phyloP scores from a whole-genome alignment of 2,888 invertebrate genomes.

The Yponomeuta sedellus region DNA sequence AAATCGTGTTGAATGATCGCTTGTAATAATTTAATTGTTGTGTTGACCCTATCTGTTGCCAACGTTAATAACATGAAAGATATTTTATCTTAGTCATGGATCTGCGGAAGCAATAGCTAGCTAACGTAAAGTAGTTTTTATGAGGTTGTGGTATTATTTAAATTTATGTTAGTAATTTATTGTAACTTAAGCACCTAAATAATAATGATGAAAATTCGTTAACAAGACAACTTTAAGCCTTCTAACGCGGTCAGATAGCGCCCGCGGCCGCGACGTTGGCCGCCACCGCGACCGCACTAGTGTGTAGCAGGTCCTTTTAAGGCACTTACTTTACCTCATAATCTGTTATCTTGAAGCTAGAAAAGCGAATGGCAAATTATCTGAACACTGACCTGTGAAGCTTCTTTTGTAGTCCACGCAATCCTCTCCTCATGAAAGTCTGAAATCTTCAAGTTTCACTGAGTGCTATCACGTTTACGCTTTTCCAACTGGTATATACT shows the following conservation, averaged over 20 bases:
- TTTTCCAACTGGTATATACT: slow-evolving; percentile 37
- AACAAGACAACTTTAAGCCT: too few species aligned
- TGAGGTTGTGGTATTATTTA: background rate
- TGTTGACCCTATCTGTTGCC: slow-evolving; percentile 9
- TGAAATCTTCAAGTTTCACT: slow-evolving; percentile 49
- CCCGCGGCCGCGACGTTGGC: too few species aligned
- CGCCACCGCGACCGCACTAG: too few species aligned
- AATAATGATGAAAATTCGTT: too few species aligned
- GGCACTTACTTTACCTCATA: too few species aligned
- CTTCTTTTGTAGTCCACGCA: slow-evolving; percentile 40
- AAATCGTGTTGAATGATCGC: slow-evolving; percentile 22
- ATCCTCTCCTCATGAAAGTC: slow-evolving; percentile 68
- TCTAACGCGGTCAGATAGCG: too few species aligned
- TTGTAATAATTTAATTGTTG: slow-evolving; percentile 15
- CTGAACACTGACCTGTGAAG: slow-evolving; percentile 19
- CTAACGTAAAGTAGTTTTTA: background rate
- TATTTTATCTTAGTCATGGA: slow-evolving; percentile 1
- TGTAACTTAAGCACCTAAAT: too few species aligned
- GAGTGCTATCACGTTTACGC: slow-evolving; percentile 53
- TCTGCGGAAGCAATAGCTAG: background rate
- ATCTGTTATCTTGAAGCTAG: background rate
- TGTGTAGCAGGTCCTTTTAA: too few species aligned
- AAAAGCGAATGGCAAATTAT: background rate
- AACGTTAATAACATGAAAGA: slow-evolving; percentile 1
- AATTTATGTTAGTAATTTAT: too few species aligned